Evolutionary conservation across 2,888 invertebrate species (phyloP), one percentile per base, ranked within the genome.

Genomic region (Harpalus rubripes): DNA sequence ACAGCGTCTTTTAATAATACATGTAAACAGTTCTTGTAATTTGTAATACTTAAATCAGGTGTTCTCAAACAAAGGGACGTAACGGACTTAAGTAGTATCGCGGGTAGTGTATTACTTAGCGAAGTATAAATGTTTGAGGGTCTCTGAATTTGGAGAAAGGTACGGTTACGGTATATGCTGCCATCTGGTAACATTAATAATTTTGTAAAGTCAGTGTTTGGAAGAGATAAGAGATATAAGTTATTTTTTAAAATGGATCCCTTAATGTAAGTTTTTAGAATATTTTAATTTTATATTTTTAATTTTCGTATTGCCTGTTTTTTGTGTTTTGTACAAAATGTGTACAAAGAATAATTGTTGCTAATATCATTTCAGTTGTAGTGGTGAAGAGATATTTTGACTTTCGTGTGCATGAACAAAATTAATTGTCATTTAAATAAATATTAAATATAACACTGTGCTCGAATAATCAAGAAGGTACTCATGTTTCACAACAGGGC

Each of bases 401-500:
- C n/a, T 59, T 22, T 61, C 59, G 74, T 68, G 63, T 79, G 59
- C 18, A 12, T 39, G 59, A 58, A 12, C 39, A 61, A 68, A n/a
- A 18, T 61, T 83, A 44, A 74, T 41, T 76, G 58, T 61, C 74
- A 61, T 76, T 76, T 41, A n/a, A 85, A 22, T 80, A 65, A 85
- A 58, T 63, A 76, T 65, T 78, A 72, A 32, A 80, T 12, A 7
- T 32, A 7, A 5, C 56, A 44, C 52, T 15, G 68, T 80, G 22
- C 8, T 32, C 15, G 44, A 44, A 26, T 61, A 3, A 80, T 68
- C 65, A 68, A 85, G 85, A 85, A 68, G 80, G 79, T 85, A 80
- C 68, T 80, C 79, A 85, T 85, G 85, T 85, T 85, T 80, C 85
- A 85, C 80, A 85, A 85, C 80, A 85, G 80, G 80, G 80, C 85